Conservation (phyloP, 2,888 invertebrate genomes). For the Drosophila quinaria region DNA sequence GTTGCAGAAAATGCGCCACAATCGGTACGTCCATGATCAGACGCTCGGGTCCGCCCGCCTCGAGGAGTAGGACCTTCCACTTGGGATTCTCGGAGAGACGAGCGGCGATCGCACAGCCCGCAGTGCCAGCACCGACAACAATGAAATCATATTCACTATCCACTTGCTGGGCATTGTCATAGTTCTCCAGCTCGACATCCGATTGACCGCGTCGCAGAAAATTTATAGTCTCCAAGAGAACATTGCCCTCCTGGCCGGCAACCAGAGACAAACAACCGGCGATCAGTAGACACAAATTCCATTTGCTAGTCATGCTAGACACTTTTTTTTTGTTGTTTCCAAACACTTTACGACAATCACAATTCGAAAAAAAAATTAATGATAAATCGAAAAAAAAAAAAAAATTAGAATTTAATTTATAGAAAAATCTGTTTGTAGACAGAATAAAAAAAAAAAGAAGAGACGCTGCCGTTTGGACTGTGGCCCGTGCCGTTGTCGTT, state of each 20-base stretch:
- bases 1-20: conserved; percentile 90
- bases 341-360: conserved; percentile 24
- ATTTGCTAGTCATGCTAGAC: conserved; percentile 32
- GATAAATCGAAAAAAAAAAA: neutral
- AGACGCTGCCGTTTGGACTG: conserved; percentile 8
- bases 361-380: neutral
- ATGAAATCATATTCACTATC: conserved; percentile 90
- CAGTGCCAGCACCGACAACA: conserved; percentile 92
- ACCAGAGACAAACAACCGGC: conserved; percentile 14
- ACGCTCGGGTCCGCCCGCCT: conserved; percentile 91
- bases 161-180: conserved; percentile 77
- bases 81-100: conserved; percentile 90
- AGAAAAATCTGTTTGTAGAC: neutral
- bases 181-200: conserved; percentile 82
- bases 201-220: conserved; percentile 83
- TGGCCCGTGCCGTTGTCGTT: conserved; percentile 62
- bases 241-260: conserved; percentile 65
- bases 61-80: conserved; percentile 89
- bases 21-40: conserved; percentile 91
- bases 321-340: conserved; percentile 12
- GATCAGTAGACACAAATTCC: conserved; percentile 29
- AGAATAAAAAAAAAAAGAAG: neutral
- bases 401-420: neutral
- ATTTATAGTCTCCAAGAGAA: conserved; percentile 79
- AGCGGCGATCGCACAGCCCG: conserved; percentile 91